Base-by-base conservation (phyloP, 1,140 invertebrate genomes). In the Drosophila willistoni region DNA sequence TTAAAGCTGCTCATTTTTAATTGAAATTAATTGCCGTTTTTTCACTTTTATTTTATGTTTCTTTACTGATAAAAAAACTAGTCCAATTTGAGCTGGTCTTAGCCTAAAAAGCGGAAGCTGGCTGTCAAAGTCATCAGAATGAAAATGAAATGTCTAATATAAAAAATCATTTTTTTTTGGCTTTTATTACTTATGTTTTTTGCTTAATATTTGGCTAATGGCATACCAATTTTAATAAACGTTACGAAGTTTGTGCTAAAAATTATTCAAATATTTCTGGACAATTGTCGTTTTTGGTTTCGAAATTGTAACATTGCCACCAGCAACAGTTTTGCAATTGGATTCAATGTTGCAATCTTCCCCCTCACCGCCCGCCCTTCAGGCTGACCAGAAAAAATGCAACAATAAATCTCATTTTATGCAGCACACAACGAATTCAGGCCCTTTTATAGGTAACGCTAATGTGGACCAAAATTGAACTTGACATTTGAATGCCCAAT, bases 401-500 rank as follows among this genome's bases (percentile, higher is more conserved):
- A 90, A 90, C 83, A 90, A 90, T 90, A 90, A 90, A 90, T 90
- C 87, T 90, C 87, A 90, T 90, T 90, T 87, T 81, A 84, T 90
- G 83, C 87, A 81, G 79, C 65, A 63, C 81, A 81, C 64, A 68
- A 65, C 69, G 64, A 75, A 67, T 51, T 73, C 29, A 29, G 71
- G 83, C 89, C 89, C 89, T 90, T 90, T 90, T 90, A 90, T 90
- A 90, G 89, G 84, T 90, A 90, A 89, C 89, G 84, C 89, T 90
- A 90, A 90, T 90, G 89, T 91, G 81, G 83, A 84, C 89, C 87
- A 89, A 89, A 90, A 90, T 89, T 90, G 89, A 90, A 90, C 89
- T 90, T 90, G 89, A 90, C 89, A 90, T 90, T 90, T 90, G 89
- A 90, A 90, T 90, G 89, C 80, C 89, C 89, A 90, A 90, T 90